These are phyloP conservation scores for Lycopodina hypogea DNA, from an alignment of 37 sponge, comb jelly and placozoan species.

Conservation along the genomic window DNA sequence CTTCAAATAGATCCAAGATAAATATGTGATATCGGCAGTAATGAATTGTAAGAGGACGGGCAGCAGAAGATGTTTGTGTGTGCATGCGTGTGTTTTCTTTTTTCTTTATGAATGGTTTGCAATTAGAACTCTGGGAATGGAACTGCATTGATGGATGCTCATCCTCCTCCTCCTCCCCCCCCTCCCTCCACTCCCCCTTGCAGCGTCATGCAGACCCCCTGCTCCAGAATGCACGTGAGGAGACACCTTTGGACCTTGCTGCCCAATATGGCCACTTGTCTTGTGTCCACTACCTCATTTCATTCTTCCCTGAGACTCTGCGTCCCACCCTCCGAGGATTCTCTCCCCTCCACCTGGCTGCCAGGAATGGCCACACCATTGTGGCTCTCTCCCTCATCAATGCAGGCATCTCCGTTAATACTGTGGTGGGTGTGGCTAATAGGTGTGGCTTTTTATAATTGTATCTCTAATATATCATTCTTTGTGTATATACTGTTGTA, in stretches of 20 bases:
- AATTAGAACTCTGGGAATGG: too few relatives aligned
- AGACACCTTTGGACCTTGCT: conserved; percentile 71
- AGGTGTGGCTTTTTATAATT: not conserved
- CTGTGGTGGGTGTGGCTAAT: conserved; percentile 38
- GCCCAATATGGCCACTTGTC: conserved; percentile 73
- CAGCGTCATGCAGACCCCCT: conserved; percentile 61
- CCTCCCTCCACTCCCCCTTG: too few relatives aligned
- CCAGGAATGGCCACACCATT: conserved; percentile 73
- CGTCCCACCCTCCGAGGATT: conserved; percentile 14
- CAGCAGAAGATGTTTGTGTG: too few relatives aligned
- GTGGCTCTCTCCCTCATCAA: conserved; percentile 73
- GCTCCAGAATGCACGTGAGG: conserved; percentile 44
- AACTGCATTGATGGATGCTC: too few relatives aligned
- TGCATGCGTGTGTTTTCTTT: too few relatives aligned
- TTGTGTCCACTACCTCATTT: conserved; percentile 60
- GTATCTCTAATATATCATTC: too few relatives aligned
- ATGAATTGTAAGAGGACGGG: too few relatives aligned
- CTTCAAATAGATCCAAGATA: too few relatives aligned
- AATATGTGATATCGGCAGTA: too few relatives aligned
- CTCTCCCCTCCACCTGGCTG: conserved; percentile 80
- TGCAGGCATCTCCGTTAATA: conserved; percentile 64
- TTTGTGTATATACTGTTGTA: not conserved
- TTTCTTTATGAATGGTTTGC: too few relatives aligned
- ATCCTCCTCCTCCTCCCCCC: not conserved
- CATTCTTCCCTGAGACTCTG: conserved; percentile 56